Base-by-base conservation (phyloP, 2,113 vertebrate genomes). In the Alosa alosa region DNA sequence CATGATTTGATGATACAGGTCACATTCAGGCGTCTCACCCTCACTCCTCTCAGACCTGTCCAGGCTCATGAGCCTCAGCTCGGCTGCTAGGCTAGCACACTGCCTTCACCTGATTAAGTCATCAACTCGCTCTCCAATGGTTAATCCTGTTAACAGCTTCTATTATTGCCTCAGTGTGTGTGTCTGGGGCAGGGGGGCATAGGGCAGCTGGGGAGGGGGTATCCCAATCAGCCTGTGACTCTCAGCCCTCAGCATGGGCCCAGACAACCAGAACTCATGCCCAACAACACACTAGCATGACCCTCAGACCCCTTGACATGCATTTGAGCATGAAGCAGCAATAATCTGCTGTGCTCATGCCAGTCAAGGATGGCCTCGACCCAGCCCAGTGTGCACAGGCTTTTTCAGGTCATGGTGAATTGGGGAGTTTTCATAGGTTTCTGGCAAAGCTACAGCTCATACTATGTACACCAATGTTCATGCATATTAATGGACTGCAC, bases 101-200 rank as follows among this genome's bases (percentile, higher is more conserved):
- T 72, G 50, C 86, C 20, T 81, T 64, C 75, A 57, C 83, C 86
- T 83, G 83, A 90, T 88, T 49, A 88, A 89, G 87, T 88, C 82
- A 49, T 89, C 85, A 82, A 64, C 86, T 91, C 41, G 41, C 36
- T 81, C 83, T 84, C 31, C 75, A 81, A 50, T 25, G 31, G 82
- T 15, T 87, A 86, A 90, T 86, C 88, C 84, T 86, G 84, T 87
- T 88, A 90, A 83, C 39, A 75, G 81, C 86, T 64, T 57, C 81
- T 83, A 25, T 11, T 11, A 25, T 81, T 85, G 52, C 68, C n/a
- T 36, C n/a, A 10, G 64, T 36, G 64, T 72, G 64, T 36, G 25
- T 72, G 31, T 72, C 25, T 72, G 25, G 31, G 1, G 22, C 8
- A 25, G 39, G 72, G 9, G 72, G 31, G 72, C 31, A 5, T 78